Evolutionary conservation across 2,888 invertebrate species (phyloP).

Genomic region (Dicranocentrus wangi): DNA sequence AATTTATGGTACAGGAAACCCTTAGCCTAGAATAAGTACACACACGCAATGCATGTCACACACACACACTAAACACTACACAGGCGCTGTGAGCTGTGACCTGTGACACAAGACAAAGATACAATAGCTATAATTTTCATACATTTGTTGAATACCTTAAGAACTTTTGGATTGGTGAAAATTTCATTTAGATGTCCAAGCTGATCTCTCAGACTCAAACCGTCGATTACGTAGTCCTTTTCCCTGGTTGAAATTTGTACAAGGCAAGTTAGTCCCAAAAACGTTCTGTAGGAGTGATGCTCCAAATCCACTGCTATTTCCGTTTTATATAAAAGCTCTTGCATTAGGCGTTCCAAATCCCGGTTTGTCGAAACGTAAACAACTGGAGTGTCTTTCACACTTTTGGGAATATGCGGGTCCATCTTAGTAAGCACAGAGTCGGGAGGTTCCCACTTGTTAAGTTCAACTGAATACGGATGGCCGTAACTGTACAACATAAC

Average conservation of each 20-base stretch:
- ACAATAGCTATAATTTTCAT: neutral
- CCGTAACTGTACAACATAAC: slow-evolving; percentile 84
- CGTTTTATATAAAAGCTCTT: slow-evolving; percentile 77
- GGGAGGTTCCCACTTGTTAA: slow-evolving; percentile 82
- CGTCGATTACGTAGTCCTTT: slow-evolving; percentile 91
- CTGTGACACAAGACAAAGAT: no score
- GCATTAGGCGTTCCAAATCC: slow-evolving; percentile 80
- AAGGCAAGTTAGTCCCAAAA: slow-evolving; percentile 94
- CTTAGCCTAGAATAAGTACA: no score
- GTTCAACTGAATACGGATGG: slow-evolving; percentile 91
- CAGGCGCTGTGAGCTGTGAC: no score
- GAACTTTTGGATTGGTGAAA: slow-evolving; percentile 90
- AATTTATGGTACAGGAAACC: no score
- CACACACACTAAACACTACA: no score
- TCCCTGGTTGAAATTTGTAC: slow-evolving; percentile 92
- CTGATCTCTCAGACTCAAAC: slow-evolving; percentile 87
- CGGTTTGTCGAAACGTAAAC: slow-evolving; percentile 81
- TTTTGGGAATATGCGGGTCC: slow-evolving; percentile 76
- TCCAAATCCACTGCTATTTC: slow-evolving; percentile 74
- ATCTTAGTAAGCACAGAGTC: slow-evolving; percentile 75
- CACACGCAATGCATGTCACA: no score
- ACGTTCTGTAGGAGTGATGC: slow-evolving; percentile 93
- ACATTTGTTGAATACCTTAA: slow-evolving; percentile 84
- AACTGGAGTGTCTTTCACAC: slow-evolving; percentile 81
- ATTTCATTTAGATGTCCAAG: slow-evolving; percentile 88